A percentile compares a stretch with the other conserved stretches of the same genome.
Conservation (phyloP, 2,888 invertebrate species). For the Napeogenes sylphis region DNA sequence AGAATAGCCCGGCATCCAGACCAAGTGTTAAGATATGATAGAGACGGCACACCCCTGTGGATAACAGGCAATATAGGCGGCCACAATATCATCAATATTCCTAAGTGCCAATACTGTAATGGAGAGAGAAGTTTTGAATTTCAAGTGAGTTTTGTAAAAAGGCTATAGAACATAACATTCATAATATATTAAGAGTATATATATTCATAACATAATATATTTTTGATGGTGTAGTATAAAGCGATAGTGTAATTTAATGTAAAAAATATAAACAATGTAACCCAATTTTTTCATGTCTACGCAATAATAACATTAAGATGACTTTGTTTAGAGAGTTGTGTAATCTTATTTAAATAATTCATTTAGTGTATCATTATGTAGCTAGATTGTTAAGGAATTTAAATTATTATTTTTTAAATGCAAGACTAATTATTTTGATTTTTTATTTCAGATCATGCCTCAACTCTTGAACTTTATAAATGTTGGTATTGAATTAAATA, state of each 20-base stretch:
- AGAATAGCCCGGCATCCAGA: slow-evolving; percentile 83
- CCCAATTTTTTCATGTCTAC: too few species aligned
- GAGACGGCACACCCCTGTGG: slow-evolving; percentile 89
- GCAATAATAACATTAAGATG: too few species aligned
- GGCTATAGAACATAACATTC: too few species aligned
- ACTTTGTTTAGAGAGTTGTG: too few species aligned
- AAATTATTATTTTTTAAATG: neutral
- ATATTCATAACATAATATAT: too few species aligned
- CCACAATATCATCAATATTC: slow-evolving; percentile 74
- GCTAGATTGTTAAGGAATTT: neutral
- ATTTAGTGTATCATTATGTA: too few species aligned
- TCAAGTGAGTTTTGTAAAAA: slow-evolving; percentile 76
- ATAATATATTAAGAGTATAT: too few species aligned
- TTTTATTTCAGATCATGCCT: slow-evolving; percentile 84
- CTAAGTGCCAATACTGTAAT: slow-evolving; percentile 86
- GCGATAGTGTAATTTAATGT: too few species aligned
- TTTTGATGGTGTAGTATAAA: too few species aligned
- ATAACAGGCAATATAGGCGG: slow-evolving; percentile 79
- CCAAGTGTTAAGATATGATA: slow-evolving; percentile 89
- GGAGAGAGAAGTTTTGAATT: slow-evolving; percentile 91
- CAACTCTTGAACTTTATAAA: slow-evolving; percentile 85
- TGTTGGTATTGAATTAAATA: slow-evolving; percentile 77
- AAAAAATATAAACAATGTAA: too few species aligned
- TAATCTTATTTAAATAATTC: too few species aligned
- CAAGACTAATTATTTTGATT: neutral